Percentiles rank a stretch among this genome's conserved stretches.
Conservation (phyloP, 1,140 invertebrate genomes). For the Drosophila eugracilis region DNA sequence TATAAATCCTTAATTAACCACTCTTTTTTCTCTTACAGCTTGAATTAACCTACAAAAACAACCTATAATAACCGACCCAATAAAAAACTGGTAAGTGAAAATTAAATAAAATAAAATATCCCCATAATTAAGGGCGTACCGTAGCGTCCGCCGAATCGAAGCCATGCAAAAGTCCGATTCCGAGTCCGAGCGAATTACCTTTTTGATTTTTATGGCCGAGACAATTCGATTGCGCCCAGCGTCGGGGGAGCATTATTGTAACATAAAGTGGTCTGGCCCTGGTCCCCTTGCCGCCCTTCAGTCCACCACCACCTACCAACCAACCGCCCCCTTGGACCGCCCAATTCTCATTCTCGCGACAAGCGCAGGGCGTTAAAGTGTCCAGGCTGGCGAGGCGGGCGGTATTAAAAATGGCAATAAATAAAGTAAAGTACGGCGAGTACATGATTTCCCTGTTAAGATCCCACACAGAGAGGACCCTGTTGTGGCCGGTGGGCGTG, state of each 20-base stretch:
- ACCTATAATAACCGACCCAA: neutral
- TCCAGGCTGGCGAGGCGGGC: conserved; percentile 66
- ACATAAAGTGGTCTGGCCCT: conserved; percentile 73
- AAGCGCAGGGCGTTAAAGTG: conserved; percentile 75
- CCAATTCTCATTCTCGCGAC: conserved; percentile 26
- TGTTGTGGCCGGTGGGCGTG: conserved; percentile 24
- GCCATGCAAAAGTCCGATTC: conserved; percentile 8
- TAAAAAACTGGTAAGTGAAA: conserved; percentile 34
- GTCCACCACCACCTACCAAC: neutral
- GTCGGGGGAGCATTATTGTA: conserved; percentile 81
- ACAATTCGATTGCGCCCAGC: conserved; percentile 79
- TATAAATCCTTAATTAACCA: neutral
- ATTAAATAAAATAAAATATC: conserved; percentile 18
- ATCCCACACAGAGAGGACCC: conserved; percentile 64
- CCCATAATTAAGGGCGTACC: conserved; percentile 35
- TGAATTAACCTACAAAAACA: neutral
- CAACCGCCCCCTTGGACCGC: conserved; percentile 8
- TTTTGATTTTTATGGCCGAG: conserved; percentile 83
- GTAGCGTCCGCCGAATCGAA: neutral
- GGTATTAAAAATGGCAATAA: conserved; percentile 85
- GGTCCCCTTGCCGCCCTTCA: neutral
- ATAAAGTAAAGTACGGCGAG: conserved; percentile 84
- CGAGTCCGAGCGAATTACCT: conserved; percentile 61
- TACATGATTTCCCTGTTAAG: conserved; percentile 85
- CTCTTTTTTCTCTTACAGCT: conserved; percentile 11